Evolutionary conservation across 2,113 vertebrate species (phyloP).

Genomic region (Myotis brandtii): DNA sequence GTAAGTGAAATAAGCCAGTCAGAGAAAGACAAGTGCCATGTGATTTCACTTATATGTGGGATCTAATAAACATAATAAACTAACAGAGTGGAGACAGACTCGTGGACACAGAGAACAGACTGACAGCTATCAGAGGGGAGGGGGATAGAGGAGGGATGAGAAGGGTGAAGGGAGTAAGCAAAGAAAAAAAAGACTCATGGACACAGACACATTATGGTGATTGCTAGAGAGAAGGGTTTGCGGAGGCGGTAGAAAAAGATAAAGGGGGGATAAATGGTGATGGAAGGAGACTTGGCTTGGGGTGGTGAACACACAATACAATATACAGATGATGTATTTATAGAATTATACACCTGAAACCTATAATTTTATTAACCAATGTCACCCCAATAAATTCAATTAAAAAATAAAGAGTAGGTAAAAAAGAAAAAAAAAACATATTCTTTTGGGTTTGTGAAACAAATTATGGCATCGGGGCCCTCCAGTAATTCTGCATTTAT

Average conservation of each 20-base stretch:
- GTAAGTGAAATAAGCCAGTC: background rate
- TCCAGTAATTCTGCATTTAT: conserved; percentile 59
- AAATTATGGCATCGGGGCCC: conserved; percentile 1
- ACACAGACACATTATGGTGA: background rate
- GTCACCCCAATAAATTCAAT: background rate
- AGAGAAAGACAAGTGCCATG: background rate
- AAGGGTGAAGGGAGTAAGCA: background rate
- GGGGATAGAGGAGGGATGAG: background rate
- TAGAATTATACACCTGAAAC: background rate
- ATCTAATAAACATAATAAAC: background rate
- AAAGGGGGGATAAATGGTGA: background rate
- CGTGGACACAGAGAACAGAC: background rate
- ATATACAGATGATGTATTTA: background rate
- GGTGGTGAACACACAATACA: background rate
- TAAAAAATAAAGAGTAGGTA: background rate
- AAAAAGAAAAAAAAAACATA: background rate
- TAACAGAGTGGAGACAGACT: background rate
- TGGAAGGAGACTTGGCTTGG: background rate
- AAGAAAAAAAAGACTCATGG: background rate
- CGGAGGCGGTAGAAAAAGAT: too few species aligned
- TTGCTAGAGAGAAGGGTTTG: background rate
- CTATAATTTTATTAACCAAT: background rate
- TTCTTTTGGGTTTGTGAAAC: conserved; percentile 43
- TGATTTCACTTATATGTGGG: background rate
- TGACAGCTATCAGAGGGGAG: background rate